Conservation (phyloP, 2,113 vertebrate genomes). For the Phaethon lepturus region DNA sequence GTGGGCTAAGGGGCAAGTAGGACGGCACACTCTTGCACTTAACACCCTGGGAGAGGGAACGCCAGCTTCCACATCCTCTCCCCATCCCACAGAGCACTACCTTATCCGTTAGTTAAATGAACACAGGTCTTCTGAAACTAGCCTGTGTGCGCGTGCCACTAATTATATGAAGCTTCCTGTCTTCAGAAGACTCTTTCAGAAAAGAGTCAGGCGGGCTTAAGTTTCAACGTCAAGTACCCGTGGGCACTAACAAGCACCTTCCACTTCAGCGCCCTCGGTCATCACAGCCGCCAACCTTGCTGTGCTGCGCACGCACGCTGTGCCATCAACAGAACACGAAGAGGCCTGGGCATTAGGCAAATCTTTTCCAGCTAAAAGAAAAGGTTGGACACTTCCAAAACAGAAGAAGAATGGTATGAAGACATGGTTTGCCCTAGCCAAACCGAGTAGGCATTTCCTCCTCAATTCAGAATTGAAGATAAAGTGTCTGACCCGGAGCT, state of each 20-base stretch:
- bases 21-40: not conserved
- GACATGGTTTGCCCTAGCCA: rapidly evolving
- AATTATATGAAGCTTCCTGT: rapidly evolving
- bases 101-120: not conserved
- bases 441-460: not conserved
- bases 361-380: not conserved
- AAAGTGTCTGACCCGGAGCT: no score
- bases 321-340: rapidly evolving
- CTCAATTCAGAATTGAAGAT: not conserved
- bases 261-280: not conserved
- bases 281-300: rapidly evolving
- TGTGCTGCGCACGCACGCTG: rapidly evolving
- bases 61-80: not conserved
- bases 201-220: not conserved
- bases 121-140: not conserved
- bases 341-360: rapidly evolving
- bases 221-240: rapidly evolving
- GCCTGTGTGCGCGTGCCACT: not conserved
- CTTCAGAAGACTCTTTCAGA: no score
- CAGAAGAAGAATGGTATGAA: not conserved
- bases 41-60: not conserved
- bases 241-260: not conserved
- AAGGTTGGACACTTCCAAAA: not conserved
- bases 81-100: not conserved
- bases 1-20: rapidly evolving